Evolutionary conservation across 2,888 invertebrate genomes (phyloP), one percentile per base, ranked within the genome.

Genomic region (Rhagonycha fulva): DNA sequence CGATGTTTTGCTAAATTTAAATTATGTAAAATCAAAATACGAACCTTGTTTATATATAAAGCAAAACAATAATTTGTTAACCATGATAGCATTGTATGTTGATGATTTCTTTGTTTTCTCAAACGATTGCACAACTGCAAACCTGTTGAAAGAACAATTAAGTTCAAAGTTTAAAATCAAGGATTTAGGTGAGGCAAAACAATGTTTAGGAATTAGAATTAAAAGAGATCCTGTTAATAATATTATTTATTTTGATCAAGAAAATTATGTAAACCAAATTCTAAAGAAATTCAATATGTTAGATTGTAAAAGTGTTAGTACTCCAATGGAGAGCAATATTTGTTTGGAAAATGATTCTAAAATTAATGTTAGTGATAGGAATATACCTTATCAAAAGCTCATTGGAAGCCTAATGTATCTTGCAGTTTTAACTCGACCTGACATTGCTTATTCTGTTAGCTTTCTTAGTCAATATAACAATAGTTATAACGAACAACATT

Each of bases 351-450:
- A n/a, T 62, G 68, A 63, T 14, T 62, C 12, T 28, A 24, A 74
- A 30, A 11, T 12, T 66, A 26, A 63, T 70, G 4, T n/a, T 26
- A 9, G 26, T 26, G 26, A 26, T 26, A 9, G 9, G 30, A 61
- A 71, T 63, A 5, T 79, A 24, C 82, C 79, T 60, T 81, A 81
- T 77, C 81, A 78, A 66, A 30, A 80, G 68, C 69, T 81, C 7
- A 78, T 82, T 62, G 82, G 82, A 4, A 78, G 79, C 74, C 70
- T 80, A 14, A 81, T 81, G 81, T 82, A 81, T 72, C 71, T 82
- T 24, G 30, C 80, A 23, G 80, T 82, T 4, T 71, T 81, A n/a
- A 81, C 82, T 3, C 78, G 82, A 74, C 81, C 81, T 23, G 81
- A 82, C 47, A 82, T 82, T 60, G 32, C 81, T 14, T 82, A 68